Percentiles rank a stretch among this genome's conserved stretches.
Conservation (phyloP, 2,113 vertebrate species). For the Sardina pilchardus region DNA sequence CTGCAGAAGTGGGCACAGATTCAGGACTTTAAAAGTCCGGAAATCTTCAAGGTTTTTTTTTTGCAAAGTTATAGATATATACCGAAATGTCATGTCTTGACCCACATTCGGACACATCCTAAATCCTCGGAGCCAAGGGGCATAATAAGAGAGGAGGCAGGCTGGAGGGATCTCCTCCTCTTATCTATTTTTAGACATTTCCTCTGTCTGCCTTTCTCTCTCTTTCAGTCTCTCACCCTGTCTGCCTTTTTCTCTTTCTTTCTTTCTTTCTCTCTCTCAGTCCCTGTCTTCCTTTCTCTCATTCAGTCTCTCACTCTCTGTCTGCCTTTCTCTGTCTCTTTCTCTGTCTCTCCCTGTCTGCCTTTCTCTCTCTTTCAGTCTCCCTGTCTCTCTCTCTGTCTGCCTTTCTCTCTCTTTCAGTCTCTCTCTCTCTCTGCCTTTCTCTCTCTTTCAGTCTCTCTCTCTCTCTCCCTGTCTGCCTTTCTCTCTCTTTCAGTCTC, state of each 20-base stretch:
- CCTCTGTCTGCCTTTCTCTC: neutral
- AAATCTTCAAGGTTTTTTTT: neutral
- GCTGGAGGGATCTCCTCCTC: neutral
- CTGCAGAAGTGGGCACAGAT: neutral
- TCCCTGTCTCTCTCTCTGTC: neutral
- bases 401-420: neutral
- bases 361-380: neutral
- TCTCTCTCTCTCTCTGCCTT: neutral
- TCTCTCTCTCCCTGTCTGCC: neutral
- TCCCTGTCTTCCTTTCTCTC: neutral
- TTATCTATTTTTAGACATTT: slow-evolving; percentile 26
- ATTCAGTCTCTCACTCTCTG: neutral
- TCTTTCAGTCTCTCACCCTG: neutral
- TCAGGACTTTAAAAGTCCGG: neutral
- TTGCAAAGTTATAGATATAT: neutral
- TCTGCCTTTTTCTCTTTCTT: neutral
- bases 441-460: slow-evolving; percentile 22
- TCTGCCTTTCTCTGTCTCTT: neutral
- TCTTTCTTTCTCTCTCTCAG: slow-evolving; percentile 26
- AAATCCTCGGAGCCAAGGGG: slow-evolving; percentile 3
- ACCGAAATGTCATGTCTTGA: neutral
- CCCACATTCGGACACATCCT: slow-evolving; percentile 22
- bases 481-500: neutral
- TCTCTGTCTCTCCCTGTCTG: neutral
- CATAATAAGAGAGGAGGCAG: neutral